phyloP scores from a whole-genome alignment of 2,113 vertebrate genomes.

The Petromus typicus region DNA sequence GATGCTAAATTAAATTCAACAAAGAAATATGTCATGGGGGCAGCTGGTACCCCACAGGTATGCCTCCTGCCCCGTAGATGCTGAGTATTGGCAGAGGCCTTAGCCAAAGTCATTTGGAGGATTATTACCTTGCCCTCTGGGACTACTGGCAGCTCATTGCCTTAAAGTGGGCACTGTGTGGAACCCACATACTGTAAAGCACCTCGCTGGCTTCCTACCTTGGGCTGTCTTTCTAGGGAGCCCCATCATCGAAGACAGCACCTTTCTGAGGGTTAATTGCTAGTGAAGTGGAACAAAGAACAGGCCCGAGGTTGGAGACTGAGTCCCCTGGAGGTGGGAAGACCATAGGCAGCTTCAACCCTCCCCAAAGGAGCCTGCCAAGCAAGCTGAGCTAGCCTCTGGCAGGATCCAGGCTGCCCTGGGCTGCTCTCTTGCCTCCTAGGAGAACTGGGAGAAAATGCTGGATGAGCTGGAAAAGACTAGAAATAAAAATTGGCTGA shows the following conservation, averaged over 20 bases:
- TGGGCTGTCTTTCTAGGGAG: not conserved
- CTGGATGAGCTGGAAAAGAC: not conserved
- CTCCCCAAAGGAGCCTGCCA: not conserved
- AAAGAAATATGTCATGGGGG: not conserved
- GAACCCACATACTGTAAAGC: not conserved
- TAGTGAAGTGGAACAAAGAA: not conserved
- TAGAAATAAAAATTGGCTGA: not conserved
- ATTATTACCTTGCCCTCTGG: not conserved
- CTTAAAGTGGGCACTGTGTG: not conserved
- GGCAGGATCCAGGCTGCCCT: not conserved
- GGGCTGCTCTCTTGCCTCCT: not conserved
- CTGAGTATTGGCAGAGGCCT: not conserved
- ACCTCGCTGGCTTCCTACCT: not conserved
- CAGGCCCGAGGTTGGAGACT: not conserved
- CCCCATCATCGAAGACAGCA: not conserved
- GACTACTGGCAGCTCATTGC: not conserved
- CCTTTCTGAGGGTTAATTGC: not conserved
- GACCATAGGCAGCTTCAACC: not conserved
- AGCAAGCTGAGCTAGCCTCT: not conserved
- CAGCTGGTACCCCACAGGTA: not conserved
- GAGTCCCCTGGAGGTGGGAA: not conserved
- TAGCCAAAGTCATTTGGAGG: not conserved
- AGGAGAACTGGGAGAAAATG: not conserved
- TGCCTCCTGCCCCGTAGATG: not conserved
- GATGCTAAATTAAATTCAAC: slow-evolving; percentile 36